Base-by-base conservation (phyloP, 2,113 vertebrate species). In the Ochotona princeps region DNA sequence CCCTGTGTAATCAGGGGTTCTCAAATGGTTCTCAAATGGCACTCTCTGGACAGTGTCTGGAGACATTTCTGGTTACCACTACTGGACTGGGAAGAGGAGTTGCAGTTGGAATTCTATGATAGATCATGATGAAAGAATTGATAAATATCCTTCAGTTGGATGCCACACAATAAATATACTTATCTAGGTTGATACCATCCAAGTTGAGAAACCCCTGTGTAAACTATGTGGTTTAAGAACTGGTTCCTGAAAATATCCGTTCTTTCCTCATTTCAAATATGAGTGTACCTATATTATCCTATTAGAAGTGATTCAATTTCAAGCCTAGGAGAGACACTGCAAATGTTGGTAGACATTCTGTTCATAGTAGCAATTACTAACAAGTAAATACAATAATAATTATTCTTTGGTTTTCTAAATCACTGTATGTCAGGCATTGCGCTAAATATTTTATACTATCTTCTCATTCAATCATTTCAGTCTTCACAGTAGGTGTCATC, bases 221-320 rank as follows among this genome's bases (percentile, higher is more conserved):
- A 73, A 54, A 54, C 18, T 44, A 65, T 60, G 17, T 49, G 4
- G n/a, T 13, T 0, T 21, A 20, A 74, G 60, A 51, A 23, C 47
- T 81, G 32, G 35, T n/a, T 83, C 9, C 44, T 23, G 2, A 10
- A 12, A 10, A 28, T 61, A 17, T 57, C 30, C 23, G 74, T 80
- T 82, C 69, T 85, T 57, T 85, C 13, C 35, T 87, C 51, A 79
- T 70, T 67, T 92, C 81, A 87, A 79, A 78, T 15, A n/a, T 61
- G 65, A 86, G 70, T 1, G 23, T 18, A 79, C 18, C 65, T 38
- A 13, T 61, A 26, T 90, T 44, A 61, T 69, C 74, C 76, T 83
- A 47, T 84, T 67, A 75, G 63, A 76, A 75, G 57, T 25, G 23
- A 63, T 87, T 72, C 74, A 30, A 49, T 30, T 78, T 60, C 18